phyloP scores from a whole-genome alignment of 2,113 vertebrate genomes.

The Notiomystis cincta region DNA sequence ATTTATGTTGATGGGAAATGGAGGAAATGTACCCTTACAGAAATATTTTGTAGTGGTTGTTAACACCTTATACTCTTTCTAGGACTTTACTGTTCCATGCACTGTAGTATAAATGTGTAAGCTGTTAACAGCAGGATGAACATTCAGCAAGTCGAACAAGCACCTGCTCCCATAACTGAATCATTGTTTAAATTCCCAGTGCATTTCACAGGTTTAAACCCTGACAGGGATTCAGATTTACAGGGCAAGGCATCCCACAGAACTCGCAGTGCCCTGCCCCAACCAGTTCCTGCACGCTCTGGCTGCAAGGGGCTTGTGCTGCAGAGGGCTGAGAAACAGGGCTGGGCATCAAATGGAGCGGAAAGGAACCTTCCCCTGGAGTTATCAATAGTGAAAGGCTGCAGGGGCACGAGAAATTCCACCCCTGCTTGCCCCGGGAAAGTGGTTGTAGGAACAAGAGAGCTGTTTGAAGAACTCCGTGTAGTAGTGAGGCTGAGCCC shows the following conservation, averaged over 20 bases:
- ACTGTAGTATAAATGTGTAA: conserved; percentile 63
- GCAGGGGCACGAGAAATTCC: background rate
- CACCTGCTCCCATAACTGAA: conserved; percentile 61
- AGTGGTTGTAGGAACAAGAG: background rate
- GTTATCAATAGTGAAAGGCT: background rate
- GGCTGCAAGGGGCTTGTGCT: background rate
- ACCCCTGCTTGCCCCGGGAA: background rate
- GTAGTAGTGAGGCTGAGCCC: background rate
- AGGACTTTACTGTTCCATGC: conserved; percentile 28
- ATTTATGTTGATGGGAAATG: conserved; percentile 73
- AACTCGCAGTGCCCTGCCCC: background rate
- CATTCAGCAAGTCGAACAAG: conserved; percentile 33
- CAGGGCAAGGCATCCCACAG: background rate
- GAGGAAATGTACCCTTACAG: conserved; percentile 73
- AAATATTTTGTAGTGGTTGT: conserved; percentile 74
- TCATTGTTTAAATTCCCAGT: conserved; percentile 60
- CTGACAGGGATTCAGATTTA: conserved; percentile 47
- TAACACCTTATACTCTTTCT: conserved; percentile 74
- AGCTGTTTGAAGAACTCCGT: background rate
- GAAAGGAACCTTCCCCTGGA: background rate
- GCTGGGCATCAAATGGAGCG: background rate
- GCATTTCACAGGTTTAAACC: conserved; percentile 56
- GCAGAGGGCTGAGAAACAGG: background rate
- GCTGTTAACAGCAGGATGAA: conserved; percentile 70
- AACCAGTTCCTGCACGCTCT: background rate